phyloP scores from a whole-genome alignment of 2,797 vertebrate genomes.

The Hirundo rustica region DNA sequence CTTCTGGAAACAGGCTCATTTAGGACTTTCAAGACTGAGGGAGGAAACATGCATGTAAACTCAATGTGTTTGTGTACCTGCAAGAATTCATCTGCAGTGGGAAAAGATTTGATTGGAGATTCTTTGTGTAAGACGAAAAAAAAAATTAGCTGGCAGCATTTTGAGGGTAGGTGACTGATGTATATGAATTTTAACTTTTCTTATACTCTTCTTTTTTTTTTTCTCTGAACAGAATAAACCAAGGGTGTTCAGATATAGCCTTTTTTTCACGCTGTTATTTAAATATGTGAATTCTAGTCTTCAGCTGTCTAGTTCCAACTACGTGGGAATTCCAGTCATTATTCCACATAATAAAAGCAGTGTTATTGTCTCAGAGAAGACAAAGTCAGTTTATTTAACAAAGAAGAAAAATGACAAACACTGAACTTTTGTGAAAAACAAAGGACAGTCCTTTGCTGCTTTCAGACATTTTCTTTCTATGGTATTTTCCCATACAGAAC shows the following conservation, averaged over 20 bases:
- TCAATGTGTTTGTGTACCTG: neutral
- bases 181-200: neutral
- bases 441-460: neutral
- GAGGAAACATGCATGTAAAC: neutral
- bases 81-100: neutral
- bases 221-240: neutral
- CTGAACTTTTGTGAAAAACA: neutral
- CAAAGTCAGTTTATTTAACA: neutral
- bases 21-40: neutral
- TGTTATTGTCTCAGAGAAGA: neutral
- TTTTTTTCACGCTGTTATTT: accelerated
- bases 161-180: neutral
- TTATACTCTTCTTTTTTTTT: neutral
- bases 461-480: slow-evolving; percentile 8
- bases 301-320: neutral
- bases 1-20: neutral
- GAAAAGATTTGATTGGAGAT: neutral
- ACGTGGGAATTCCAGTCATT: neutral
- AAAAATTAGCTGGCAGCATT: neutral
- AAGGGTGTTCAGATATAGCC: neutral
- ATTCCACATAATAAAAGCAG: neutral
- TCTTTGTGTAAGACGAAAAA: neutral
- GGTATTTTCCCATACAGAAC: neutral
- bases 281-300: neutral
- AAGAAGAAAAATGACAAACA: neutral